Evolutionary conservation across 2,888 invertebrate species (phyloP), one percentile per base, ranked within the genome.

Genomic region (Drosophila eohydei): DNA sequence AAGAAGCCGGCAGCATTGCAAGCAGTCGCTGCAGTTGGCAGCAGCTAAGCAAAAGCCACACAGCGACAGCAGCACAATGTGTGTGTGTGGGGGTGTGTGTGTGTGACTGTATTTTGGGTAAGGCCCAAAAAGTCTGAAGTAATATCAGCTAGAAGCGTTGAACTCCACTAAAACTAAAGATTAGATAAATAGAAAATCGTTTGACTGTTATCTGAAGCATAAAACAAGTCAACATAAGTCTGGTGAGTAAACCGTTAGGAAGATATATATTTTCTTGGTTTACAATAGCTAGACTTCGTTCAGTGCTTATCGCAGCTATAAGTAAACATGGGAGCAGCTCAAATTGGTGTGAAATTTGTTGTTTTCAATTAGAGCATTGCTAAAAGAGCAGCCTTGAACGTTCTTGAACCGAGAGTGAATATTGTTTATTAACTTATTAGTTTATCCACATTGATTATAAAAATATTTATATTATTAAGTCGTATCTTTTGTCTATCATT

Each of bases 21-120:
- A 61, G 43, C 34, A 44, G 41, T 1, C 61, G 26, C 73, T 85
- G 87, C 84, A 88, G 66, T 79, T 88, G 84, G 74, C 81, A 80
- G 72, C 71, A 67, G 58, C 89, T 80, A 82, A 84, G 80, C 89
- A 84, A 84, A 84, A 70, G 80, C 62, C 62, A 36, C 60, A 40
- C 12, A 28, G 40, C 41, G 48, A 30, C 9, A 44, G 41, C 34
- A 38, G 9, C 12, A 28, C 1, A 9, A 21, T 5, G 36, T 8
- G 7, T 38, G 38, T 46, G 51, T 58, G 44, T n/a, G n/a, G 21
- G 21, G 21, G 21, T 26, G 38, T 54, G 21, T 44, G 36, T 11
- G 36, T 41, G 40, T 41, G 11, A 3, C 26, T 21, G 46, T 44
- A 32, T 40, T 40, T 34, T 34, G n/a, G 21, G 7, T 16, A 26